Conservation (phyloP, 2,888 invertebrate species). For the Amphipyra tragopoginis region DNA sequence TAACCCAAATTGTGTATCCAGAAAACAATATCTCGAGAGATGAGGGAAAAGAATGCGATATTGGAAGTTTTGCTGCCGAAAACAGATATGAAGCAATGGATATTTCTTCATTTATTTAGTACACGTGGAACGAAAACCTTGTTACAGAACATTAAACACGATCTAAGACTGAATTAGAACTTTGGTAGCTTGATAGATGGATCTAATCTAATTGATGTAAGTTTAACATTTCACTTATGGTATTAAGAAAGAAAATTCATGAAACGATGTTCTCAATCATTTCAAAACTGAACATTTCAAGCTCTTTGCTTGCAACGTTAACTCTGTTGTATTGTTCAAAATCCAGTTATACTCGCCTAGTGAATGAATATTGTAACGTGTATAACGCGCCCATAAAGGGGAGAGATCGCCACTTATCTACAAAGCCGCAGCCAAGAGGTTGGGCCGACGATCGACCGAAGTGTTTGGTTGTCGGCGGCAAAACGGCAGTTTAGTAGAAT, state of each 20-base stretch:
- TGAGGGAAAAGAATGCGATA: constrained; percentile 42
- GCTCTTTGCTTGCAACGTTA: too few species aligned
- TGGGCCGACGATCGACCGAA: constrained; percentile 31
- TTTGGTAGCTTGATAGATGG: constrained; percentile 2
- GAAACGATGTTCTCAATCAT: too few species aligned
- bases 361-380: constrained; percentile 10
- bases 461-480: constrained; percentile 37
- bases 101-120: constrained; percentile 31
- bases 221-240: neutral
- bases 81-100: constrained; percentile 29
- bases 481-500: constrained; percentile 25
- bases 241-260: too few species aligned
- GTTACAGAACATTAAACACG: constrained; percentile 19
- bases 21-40: constrained; percentile 52
- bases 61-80: constrained; percentile 43
- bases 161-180: constrained; percentile 24
- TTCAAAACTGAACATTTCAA: too few species aligned
- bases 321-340: neutral
- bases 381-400: constrained; percentile 22
- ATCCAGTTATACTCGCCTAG: neutral
- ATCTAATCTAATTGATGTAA: constrained; percentile 4
- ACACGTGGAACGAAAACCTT: constrained; percentile 11
- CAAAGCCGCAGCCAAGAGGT: constrained; percentile 35
- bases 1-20: constrained; percentile 36
- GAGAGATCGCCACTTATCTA: constrained; percentile 44